Conservation (phyloP, 2,113 vertebrate species). For the Apteryx owenii region DNA sequence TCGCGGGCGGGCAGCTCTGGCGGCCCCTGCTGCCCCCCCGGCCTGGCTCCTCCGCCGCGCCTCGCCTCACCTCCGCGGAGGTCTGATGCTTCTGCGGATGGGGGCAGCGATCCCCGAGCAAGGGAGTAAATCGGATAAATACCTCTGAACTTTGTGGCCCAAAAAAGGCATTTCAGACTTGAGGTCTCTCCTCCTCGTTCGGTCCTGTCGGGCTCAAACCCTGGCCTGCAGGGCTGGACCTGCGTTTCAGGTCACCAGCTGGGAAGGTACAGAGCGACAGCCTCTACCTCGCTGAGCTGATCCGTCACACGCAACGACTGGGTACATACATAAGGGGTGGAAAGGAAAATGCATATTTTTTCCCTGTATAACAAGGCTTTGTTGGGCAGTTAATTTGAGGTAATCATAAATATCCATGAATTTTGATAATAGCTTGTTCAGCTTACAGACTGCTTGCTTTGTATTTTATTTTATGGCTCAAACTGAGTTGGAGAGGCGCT, state of each 20-base stretch:
- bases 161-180: not conserved
- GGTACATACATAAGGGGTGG: not conserved
- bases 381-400: not conserved
- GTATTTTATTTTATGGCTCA: not conserved
- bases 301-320: not conserved
- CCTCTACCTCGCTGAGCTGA: not conserved
- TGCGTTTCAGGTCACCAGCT: not conserved
- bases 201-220: not conserved
- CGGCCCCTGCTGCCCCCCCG: too few species aligned
- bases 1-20: too few species aligned
- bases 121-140: not conserved
- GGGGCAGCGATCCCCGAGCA: not conserved
- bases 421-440: not conserved
- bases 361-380: not conserved
- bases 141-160: not conserved
- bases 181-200: not conserved
- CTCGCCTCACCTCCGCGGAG: too few species aligned
- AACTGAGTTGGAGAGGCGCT: not conserved
- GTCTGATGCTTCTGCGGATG: not conserved
- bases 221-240: not conserved
- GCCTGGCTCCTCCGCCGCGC: too few species aligned
- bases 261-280: fast-evolving
- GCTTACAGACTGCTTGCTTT: not conserved
- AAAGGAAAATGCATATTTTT: not conserved
- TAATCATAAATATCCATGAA: not conserved